Percentiles rank a stretch among this genome's conserved stretches.
These are phyloP conservation scores for Parnassius glacialis DNA, from an alignment of 2,888 invertebrate species.

Conservation along the genomic window DNA sequence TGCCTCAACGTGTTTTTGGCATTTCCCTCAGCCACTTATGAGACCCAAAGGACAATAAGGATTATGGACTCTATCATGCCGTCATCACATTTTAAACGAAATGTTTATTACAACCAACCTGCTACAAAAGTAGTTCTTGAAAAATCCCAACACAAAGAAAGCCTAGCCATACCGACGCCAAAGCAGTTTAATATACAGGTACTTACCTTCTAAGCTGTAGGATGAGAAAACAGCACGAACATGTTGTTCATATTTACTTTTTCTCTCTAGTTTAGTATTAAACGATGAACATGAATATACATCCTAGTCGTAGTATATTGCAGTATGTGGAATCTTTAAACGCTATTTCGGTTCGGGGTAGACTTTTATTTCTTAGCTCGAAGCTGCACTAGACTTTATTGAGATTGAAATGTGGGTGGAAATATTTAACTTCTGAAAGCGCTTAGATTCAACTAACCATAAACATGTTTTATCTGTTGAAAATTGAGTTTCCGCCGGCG, in stretches of 20 bases:
- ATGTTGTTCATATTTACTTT: conserved; percentile 6
- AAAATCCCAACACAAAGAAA: background rate
- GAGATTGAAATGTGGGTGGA: conserved; percentile 17
- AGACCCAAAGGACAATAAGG: too few species aligned
- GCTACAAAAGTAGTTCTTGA: too few species aligned
- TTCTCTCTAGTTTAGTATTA: conserved; percentile 4
- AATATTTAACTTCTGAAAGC: conserved; percentile 11
- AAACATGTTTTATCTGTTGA: conserved; percentile 21
- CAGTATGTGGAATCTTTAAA: conserved; percentile 12
- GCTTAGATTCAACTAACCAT: conserved; percentile 7
- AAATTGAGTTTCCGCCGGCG: conserved; percentile 19
- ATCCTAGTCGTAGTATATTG: background rate
- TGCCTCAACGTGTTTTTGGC: too few species aligned
- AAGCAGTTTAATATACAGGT: too few species aligned
- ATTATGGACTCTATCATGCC: too few species aligned
- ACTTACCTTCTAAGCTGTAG: too few species aligned
- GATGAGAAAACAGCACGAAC: background rate
- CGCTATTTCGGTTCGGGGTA: conserved; percentile 18
- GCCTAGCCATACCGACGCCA: background rate
- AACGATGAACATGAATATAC: conserved; percentile 4
- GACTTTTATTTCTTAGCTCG: conserved; percentile 22
- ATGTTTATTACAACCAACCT: too few species aligned
- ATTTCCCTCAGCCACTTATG: too few species aligned
- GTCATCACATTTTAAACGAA: too few species aligned
- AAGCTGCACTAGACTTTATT: conserved; percentile 16